Evolutionary conservation across 2,888 invertebrate species (phyloP).

Genomic region (Tetranychus piercei): DNA sequence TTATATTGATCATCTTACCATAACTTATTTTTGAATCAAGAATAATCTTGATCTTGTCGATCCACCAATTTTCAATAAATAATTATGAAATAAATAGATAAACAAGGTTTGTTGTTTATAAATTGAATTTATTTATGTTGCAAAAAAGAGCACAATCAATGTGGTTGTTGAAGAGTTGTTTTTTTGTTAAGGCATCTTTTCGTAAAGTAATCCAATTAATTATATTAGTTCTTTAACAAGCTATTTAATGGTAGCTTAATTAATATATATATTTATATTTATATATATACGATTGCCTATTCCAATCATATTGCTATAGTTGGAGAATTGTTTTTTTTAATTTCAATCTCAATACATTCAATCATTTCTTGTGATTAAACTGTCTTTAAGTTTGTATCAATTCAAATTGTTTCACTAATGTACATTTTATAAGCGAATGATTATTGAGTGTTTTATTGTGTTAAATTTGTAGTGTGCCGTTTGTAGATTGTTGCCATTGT

Average conservation of each 20-base stretch:
- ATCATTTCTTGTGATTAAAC: too few relatives aligned
- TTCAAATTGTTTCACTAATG: too few relatives aligned
- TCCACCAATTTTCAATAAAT: too few relatives aligned
- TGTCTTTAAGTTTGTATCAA: too few relatives aligned
- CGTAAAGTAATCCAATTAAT: background rate
- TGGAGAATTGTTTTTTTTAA: background rate
- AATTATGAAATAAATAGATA: too few relatives aligned
- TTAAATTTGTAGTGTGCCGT: too few relatives aligned
- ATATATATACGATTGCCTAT: background rate
- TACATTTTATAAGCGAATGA: too few relatives aligned
- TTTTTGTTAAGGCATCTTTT: background rate
- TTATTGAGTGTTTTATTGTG: too few relatives aligned
- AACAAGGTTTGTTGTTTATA: background rate
- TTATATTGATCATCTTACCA: too few relatives aligned
- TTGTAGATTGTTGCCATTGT: too few relatives aligned
- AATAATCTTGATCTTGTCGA: too few relatives aligned
- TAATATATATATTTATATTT: background rate
- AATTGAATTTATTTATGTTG: background rate
- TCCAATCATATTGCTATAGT: conserved; percentile 1
- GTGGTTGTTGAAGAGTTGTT: conserved; percentile 1
- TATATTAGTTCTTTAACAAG: background rate
- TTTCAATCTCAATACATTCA: background rate
- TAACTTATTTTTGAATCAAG: too few relatives aligned
- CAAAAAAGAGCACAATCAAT: conserved; percentile 1
- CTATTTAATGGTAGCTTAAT: background rate